A percentile compares a stretch with the other conserved stretches of the same genome.
These are phyloP conservation scores for Drosophila neocordata DNA, from an alignment of 1,140 invertebrate species.

Conservation along the genomic window DNA sequence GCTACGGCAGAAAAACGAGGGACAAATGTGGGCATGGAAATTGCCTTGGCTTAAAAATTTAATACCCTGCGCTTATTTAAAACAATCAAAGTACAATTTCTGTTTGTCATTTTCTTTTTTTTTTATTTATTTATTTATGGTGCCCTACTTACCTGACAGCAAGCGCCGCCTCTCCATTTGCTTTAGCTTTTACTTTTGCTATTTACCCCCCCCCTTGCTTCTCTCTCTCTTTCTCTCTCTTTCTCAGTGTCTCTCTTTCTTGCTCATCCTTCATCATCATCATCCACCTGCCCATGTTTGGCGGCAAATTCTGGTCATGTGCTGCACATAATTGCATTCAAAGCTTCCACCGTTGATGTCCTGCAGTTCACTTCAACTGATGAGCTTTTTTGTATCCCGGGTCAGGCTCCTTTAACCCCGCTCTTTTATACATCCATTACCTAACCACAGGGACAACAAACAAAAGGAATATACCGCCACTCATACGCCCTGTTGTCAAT, in stretches of 20 bases:
- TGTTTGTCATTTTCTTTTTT: slow-evolving; percentile 41
- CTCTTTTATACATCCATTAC: slow-evolving; percentile 29
- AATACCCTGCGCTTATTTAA: slow-evolving; percentile 56
- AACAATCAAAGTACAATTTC: slow-evolving; percentile 52
- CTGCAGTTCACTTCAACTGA: slow-evolving; percentile 29
- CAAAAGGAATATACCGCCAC: slow-evolving; percentile 54
- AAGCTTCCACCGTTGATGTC: slow-evolving; percentile 34
- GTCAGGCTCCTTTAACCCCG: not conserved
- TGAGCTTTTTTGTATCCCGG: slow-evolving; percentile 22
- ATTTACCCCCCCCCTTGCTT: not conserved
- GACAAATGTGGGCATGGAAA: slow-evolving; percentile 45
- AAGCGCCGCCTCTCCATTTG: not conserved
- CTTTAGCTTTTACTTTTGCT: not conserved
- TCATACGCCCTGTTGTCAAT: slow-evolving; percentile 64
- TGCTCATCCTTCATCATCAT: not conserved
- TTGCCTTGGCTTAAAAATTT: slow-evolving; percentile 53
- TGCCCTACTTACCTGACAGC: slow-evolving; percentile 65
- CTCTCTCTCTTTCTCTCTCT: slow-evolving; percentile 11
- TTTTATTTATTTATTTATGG: slow-evolving; percentile 66
- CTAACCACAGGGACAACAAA: slow-evolving; percentile 57
- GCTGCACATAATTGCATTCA: slow-evolving; percentile 78
- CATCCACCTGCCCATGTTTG: not conserved
- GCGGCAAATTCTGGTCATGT: slow-evolving; percentile 57
- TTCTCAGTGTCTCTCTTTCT: not conserved
- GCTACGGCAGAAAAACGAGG: not conserved